phyloP scores from a whole-genome alignment of 2,888 invertebrate species.

The Ethmia dodecea region DNA sequence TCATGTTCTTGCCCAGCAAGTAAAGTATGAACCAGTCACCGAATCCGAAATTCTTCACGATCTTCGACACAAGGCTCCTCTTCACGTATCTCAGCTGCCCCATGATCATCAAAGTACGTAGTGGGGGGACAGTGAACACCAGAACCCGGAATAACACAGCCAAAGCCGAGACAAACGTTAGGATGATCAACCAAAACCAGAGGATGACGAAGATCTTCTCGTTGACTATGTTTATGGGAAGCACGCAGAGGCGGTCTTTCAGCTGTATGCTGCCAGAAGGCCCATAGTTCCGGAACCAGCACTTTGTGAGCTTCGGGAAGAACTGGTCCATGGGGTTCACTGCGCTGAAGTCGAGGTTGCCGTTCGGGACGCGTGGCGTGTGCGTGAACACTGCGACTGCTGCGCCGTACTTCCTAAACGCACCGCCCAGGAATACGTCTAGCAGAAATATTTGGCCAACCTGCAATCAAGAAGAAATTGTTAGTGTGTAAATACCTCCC shows the following conservation, averaged over 20 bases:
- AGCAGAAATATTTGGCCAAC: conserved; percentile 82
- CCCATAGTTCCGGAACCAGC: conserved; percentile 77
- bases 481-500: too few relatives aligned
- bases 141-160: conserved; percentile 82
- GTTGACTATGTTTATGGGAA: conserved; percentile 87
- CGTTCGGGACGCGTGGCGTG: conserved; percentile 44
- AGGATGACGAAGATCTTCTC: conserved; percentile 87
- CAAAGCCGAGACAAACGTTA: conserved; percentile 78
- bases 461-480: too few relatives aligned
- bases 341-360: conserved; percentile 48
- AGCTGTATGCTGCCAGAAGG: conserved; percentile 76
- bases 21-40: conserved; percentile 89
- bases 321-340: conserved; percentile 82
- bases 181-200: conserved; percentile 85
- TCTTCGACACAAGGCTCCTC: conserved; percentile 64
- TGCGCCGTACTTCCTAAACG: conserved; percentile 79
- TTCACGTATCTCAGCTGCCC: conserved; percentile 78
- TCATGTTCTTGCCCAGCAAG: conserved; percentile 86
- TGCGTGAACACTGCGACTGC: conserved; percentile 65
- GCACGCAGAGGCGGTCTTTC: conserved; percentile 82
- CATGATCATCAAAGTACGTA: conserved; percentile 79
- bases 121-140: conserved; percentile 72
- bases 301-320: conserved; percentile 84
- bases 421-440: conserved; percentile 80
- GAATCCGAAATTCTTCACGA: conserved; percentile 75